phyloP scores from a whole-genome alignment of 1,140 invertebrate species.

The Melitaea cinxia region DNA sequence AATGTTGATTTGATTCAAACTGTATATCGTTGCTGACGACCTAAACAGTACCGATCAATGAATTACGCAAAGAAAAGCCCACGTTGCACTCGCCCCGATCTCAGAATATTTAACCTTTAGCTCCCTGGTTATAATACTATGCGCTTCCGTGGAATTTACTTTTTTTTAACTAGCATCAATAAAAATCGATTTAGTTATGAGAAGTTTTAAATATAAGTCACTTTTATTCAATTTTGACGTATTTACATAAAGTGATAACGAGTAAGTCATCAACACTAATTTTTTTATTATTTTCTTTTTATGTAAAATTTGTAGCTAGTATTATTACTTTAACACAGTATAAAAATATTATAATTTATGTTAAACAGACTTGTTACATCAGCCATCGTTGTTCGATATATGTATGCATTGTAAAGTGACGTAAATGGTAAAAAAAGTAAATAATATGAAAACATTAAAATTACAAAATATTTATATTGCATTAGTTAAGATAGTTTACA shows the following conservation, averaged over 20 bases:
- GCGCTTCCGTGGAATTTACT: slow-evolving; percentile 40
- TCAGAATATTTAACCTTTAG: slow-evolving; percentile 69
- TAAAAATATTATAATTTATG: not conserved
- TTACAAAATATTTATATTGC: not conserved
- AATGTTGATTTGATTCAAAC: slow-evolving; percentile 56
- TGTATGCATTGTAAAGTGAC: too few relatives aligned
- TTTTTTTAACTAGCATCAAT: not conserved
- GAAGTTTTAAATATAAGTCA: not conserved
- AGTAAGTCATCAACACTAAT: not conserved
- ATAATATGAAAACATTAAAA: not conserved
- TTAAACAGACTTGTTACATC: not conserved
- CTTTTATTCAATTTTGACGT: slow-evolving; percentile 27
- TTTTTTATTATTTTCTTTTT: not conserved
- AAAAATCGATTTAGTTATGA: not conserved
- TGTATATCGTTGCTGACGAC: slow-evolving; percentile 36
- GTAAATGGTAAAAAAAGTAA: not conserved
- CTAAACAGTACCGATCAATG: slow-evolving; percentile 54
- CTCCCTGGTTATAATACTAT: slow-evolving; percentile 50
- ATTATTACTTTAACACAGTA: not conserved
- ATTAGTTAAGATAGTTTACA: too few relatives aligned
- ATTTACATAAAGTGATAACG: slow-evolving; percentile 15
- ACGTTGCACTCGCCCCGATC: slow-evolving; percentile 44
- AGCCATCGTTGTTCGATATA: too few relatives aligned
- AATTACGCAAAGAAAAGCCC: slow-evolving; percentile 66
- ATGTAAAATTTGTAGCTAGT: too few relatives aligned